Evolutionary conservation across 2,113 vertebrate genomes (phyloP).

Genomic region (Coptodon bakossiorum): DNA sequence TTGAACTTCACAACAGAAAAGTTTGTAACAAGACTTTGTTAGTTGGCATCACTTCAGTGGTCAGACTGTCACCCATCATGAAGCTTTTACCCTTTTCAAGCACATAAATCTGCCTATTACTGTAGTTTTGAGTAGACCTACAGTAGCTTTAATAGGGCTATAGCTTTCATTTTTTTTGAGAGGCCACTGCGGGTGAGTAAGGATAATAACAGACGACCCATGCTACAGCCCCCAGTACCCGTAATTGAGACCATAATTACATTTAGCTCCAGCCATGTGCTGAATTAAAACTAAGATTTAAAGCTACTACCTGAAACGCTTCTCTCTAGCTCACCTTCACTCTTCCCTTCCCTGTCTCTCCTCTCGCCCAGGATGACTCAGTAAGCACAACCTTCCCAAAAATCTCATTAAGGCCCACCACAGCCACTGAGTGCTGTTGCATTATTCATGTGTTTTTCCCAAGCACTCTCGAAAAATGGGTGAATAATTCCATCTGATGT

Average conservation of each 20-base stretch:
- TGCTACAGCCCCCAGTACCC: neutral
- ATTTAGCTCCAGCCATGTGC: neutral
- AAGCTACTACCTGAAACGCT: slow-evolving; percentile 2
- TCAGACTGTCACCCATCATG: neutral
- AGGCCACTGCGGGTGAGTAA: neutral
- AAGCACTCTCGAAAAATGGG: slow-evolving; percentile 27
- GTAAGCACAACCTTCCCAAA: slow-evolving; percentile 48
- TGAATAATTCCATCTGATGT: slow-evolving; percentile 54
- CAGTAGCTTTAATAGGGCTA: neutral
- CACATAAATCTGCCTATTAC: neutral
- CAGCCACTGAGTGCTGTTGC: slow-evolving; percentile 47
- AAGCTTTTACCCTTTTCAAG: neutral
- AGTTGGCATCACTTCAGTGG: neutral
- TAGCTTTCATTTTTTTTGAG: neutral
- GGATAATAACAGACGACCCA: neutral
- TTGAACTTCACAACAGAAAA: neutral
- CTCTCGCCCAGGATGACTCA: slow-evolving; percentile 23
- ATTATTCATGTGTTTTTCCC: slow-evolving; percentile 58
- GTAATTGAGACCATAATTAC: slow-evolving; percentile 1
- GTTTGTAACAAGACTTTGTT: neutral
- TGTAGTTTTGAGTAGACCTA: neutral
- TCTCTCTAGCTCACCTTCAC: neutral
- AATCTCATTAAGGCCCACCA: slow-evolving; percentile 60
- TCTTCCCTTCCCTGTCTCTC: neutral
- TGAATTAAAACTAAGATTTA: slow-evolving; percentile 18